Conservation (phyloP, 2,113 vertebrate species). For the Muntiacus muntjak region DNA sequence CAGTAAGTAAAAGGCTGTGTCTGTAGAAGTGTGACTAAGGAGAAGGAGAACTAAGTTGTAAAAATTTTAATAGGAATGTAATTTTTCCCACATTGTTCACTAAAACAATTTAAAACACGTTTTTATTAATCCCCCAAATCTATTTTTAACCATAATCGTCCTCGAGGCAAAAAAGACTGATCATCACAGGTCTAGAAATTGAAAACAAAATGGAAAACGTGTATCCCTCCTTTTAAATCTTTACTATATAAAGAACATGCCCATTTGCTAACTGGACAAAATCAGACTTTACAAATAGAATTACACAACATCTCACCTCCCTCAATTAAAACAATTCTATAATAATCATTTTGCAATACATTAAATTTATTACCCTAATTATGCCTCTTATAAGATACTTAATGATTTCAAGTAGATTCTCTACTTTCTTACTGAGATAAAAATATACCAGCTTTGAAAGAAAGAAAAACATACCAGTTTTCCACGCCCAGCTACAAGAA, state of each 20-base stretch:
- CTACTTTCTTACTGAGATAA: not conserved
- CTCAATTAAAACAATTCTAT: not conserved
- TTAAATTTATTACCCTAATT: not conserved
- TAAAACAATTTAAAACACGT: not conserved
- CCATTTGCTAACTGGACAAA: not conserved
- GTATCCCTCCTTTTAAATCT: not conserved
- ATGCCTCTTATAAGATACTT: not conserved
- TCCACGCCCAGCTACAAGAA: not conserved
- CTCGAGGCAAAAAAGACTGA: not conserved
- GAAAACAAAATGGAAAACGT: constrained; percentile 7
- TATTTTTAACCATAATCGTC: not conserved
- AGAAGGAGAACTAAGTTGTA: not conserved
- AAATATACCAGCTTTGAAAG: not conserved
- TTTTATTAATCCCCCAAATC: not conserved
- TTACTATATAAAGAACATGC: not conserved
- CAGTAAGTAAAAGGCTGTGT: not conserved
- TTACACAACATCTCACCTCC: not conserved
- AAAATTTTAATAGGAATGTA: not conserved
- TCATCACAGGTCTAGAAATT: not conserved
- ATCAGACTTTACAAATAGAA: not conserved
- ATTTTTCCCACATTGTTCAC: not conserved
- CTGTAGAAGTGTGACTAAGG: not conserved
- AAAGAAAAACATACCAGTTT: not conserved
- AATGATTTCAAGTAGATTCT: not conserved
- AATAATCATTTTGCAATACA: not conserved